Evolutionary conservation across 2,888 invertebrate species (phyloP).

Genomic region (Syrista parreyssii): DNA sequence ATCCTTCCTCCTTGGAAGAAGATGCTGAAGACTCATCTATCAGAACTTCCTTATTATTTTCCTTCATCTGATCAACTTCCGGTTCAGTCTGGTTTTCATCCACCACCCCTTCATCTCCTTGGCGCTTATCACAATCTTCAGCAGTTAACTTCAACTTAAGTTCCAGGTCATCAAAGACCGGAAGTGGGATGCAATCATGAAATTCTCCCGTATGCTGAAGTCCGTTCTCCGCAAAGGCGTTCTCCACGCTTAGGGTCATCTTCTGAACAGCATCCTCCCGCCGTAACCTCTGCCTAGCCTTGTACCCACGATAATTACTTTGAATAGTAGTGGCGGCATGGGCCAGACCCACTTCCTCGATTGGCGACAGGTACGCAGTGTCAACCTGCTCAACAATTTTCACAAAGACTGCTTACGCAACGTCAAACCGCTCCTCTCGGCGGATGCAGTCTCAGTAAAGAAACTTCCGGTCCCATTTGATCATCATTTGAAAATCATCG

Average conservation of each 20-base stretch:
- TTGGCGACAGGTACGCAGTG: constrained; percentile 15
- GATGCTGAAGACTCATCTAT: not conserved
- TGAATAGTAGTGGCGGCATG: constrained; percentile 42
- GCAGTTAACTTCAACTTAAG: not conserved
- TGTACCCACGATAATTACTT: constrained; percentile 42
- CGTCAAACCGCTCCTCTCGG: not conserved
- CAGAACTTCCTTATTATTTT: not conserved
- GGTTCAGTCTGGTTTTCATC: not conserved
- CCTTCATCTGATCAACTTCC: not conserved
- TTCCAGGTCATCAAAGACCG: constrained; percentile 35
- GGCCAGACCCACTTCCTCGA: constrained; percentile 25
- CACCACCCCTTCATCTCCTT: not conserved
- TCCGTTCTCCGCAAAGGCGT: constrained; percentile 37
- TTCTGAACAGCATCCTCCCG: constrained; percentile 52
- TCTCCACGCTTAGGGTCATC: constrained; percentile 42
- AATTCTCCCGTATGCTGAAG: constrained; percentile 63
- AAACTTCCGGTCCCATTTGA: not conserved
- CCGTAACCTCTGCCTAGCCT: constrained; percentile 44
- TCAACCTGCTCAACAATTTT: constrained; percentile 28
- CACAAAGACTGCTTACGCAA: constrained; percentile 12
- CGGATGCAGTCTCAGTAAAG: not conserved
- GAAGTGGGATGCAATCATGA: constrained; percentile 61
- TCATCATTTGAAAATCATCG: not conserved
- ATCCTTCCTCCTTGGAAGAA: not conserved
- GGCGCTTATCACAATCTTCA: constrained; percentile 12